Percentiles rank a stretch among this genome's conserved stretches.
phyloP scores from a whole-genome alignment of 2,888 invertebrate genomes.

The Megalurothrips usitatus region DNA sequence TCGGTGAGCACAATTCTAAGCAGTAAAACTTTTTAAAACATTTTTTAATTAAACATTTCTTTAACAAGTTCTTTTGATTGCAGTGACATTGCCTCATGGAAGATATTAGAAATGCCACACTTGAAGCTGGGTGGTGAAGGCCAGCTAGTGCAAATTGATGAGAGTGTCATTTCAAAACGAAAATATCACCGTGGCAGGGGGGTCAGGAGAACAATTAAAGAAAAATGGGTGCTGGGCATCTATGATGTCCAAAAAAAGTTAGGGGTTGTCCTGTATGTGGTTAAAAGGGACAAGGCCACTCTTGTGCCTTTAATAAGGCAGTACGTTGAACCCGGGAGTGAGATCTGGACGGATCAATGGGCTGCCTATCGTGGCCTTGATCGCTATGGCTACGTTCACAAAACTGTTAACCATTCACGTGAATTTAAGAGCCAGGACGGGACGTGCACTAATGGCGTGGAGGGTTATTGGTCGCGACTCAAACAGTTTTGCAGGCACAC shows the following conservation, averaged over 20 bases:
- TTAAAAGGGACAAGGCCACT: too few relatives aligned
- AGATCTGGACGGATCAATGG: slow-evolving; percentile 17
- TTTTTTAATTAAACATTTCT: neutral
- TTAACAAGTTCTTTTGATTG: neutral
- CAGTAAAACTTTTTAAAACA: neutral
- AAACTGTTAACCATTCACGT: too few relatives aligned
- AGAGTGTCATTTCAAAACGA: neutral
- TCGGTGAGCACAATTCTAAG: neutral
- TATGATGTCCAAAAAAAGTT: neutral
- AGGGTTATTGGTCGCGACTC: slow-evolving; percentile 8
- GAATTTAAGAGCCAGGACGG: too few relatives aligned
- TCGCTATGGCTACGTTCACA: neutral
- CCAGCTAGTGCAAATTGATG: slow-evolving; percentile 13
- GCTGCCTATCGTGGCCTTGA: neutral
- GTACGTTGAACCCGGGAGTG: neutral
- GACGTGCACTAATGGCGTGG: slow-evolving; percentile 20
- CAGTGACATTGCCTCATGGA: neutral
- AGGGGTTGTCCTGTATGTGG: neutral
- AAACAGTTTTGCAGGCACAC: slow-evolving; percentile 4
- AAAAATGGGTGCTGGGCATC: neutral
- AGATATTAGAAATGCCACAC: neutral
- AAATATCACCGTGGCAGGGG: neutral
- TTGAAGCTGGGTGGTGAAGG: neutral
- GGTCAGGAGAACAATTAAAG: neutral
- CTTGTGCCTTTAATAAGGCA: too few relatives aligned